Base-by-base conservation (phyloP, 30 jellyfish, hydroid and myxozoan species). In the Nemopilema nomurai region DNA sequence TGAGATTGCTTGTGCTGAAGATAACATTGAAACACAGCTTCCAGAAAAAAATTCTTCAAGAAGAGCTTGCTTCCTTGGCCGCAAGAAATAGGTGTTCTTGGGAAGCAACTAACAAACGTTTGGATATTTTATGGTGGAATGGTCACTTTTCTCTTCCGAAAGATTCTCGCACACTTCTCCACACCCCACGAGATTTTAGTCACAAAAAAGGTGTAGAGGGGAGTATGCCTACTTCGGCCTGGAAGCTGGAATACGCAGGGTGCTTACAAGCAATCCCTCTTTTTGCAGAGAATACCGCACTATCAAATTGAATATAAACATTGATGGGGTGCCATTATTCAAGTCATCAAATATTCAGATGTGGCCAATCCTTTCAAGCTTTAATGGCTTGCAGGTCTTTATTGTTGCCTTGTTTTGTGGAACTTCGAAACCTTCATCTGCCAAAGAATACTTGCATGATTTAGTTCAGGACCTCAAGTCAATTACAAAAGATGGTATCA, bases 371-470 rank as follows among this genome's bases (percentile, higher is more conserved):
- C 68, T 84, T 67, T 51, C 77, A 41, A 28, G 51, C 21, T 72
- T 84, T 31, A 76, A 72, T 52, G 69, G 77, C 82, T 31, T n/a
- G 79, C 85, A 73, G 24, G 32, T 84, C 22, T 84, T 84, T 63
- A 51, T 74, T 71, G 88, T 87, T 78, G 87, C 85, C 57, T 74
- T 78, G 13, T 87, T 21, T 71, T 87, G 66, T 72, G 92, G 96
- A 49, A 80, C 27, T 23, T 31, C 79, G n/a, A 79, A 87, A 80
- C 96, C 93, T 30, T 69, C 69, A 13, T 72, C 88, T n/a, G 87
- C 81, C 29, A 22, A 57, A 26, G 89, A 79, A 8, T 87, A 25
- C 68, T 62, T 86, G 67, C 30, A 63, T 22, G 96, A 87, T 72
- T 87, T 79, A 28, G 65, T 80, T 25, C 49, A 68, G 22, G 93